Evolutionary conservation across 2,888 invertebrate species (phyloP).

Genomic region (Drosophila affinis): DNA sequence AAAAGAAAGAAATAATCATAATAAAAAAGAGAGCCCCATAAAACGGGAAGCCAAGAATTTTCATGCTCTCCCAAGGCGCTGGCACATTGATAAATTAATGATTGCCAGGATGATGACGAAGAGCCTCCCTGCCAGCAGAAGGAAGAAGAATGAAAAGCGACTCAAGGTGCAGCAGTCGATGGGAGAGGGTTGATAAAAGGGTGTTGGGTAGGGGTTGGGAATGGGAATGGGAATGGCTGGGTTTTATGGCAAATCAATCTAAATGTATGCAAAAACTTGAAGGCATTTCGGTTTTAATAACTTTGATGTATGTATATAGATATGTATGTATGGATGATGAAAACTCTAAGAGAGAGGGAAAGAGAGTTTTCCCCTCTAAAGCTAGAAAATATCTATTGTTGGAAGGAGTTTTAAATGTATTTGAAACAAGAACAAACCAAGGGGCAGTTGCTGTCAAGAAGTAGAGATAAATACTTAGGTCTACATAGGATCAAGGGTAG

Average conservation of each 20-base stretch:
- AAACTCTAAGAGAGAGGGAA: background rate
- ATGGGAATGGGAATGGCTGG: conserved; percentile 25
- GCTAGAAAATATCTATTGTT: background rate
- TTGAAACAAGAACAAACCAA: no score
- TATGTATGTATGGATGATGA: background rate
- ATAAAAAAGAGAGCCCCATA: conserved; percentile 71
- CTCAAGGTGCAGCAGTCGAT: conserved; percentile 34
- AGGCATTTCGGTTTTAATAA: conserved; percentile 39
- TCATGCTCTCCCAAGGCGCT: conserved; percentile 73
- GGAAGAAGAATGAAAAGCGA: conserved; percentile 47
- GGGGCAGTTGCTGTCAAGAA: no score
- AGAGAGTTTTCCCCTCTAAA: background rate
- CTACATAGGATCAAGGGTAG: no score
- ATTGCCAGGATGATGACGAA: conserved; percentile 66
- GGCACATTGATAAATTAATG: conserved; percentile 78
- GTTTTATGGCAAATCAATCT: conserved; percentile 74
- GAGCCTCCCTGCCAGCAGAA: conserved; percentile 5
- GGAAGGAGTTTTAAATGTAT: no score
- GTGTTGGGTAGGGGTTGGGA: background rate
- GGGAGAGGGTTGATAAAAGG: conserved; percentile 31
- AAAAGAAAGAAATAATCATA: conserved; percentile 76
- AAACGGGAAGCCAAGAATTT: conserved; percentile 69
- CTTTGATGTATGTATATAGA: background rate
- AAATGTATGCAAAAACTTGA: conserved; percentile 46
- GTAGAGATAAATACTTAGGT: no score